These are phyloP conservation scores for Urocynchramus pylzowi DNA, from an alignment of 2,113 vertebrate genomes.

Conservation along the genomic window DNA sequence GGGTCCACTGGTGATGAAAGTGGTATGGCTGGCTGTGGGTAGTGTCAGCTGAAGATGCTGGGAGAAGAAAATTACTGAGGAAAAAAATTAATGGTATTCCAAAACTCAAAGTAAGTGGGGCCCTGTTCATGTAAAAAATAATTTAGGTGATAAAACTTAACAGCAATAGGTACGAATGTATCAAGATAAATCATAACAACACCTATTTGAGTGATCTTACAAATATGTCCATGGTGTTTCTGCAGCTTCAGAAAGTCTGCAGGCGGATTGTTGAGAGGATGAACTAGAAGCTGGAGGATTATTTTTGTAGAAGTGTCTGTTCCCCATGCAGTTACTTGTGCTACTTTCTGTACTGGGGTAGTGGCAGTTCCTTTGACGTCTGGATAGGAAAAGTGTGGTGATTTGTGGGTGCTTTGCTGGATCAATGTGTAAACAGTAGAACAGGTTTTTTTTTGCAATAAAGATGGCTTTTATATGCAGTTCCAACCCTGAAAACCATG, in stretches of 20 bases:
- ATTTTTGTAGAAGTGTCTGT: background rate
- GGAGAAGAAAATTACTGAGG: background rate
- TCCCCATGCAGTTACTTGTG: background rate
- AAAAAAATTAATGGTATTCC: background rate
- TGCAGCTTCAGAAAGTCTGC: background rate
- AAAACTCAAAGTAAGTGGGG: background rate
- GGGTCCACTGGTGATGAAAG: background rate
- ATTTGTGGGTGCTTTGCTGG: background rate
- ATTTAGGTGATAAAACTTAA: background rate
- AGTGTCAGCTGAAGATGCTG: background rate
- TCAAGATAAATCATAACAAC: background rate
- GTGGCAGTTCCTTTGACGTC: background rate
- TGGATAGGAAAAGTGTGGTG: background rate
- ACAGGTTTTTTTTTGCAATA: background rate
- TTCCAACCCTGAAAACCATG: background rate
- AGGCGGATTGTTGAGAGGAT: background rate
- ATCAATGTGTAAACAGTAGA: background rate
- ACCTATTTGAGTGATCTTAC: background rate
- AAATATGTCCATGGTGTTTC: background rate
- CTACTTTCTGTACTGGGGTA: background rate
- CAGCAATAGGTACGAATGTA: fast-evolving
- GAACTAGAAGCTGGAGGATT: background rate
- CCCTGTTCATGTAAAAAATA: background rate
- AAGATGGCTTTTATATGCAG: background rate
- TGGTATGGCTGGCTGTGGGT: background rate